Percentiles rank a stretch among this genome's conserved stretches.
Evolutionary conservation across 2,888 invertebrate genomes (phyloP).

Genomic region (Diarsia dahlii): DNA sequence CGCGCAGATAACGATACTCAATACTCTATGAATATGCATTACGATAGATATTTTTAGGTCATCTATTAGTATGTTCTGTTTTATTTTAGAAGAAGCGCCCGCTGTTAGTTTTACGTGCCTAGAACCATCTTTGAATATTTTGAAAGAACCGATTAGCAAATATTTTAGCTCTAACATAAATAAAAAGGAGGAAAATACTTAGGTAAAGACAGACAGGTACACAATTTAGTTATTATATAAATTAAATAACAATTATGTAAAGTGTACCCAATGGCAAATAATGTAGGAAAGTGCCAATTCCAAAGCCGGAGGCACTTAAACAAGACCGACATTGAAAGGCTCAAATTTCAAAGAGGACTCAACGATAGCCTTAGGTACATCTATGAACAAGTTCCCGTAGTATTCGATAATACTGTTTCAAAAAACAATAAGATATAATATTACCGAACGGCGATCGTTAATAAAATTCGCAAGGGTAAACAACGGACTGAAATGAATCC

Average conservation of each 20-base stretch:
- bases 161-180: not conserved
- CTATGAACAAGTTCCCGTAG: slow-evolving; percentile 4
- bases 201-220: not conserved
- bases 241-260: not conserved
- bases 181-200: not conserved
- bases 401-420: slow-evolving; percentile 19
- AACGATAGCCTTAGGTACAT: slow-evolving; percentile 5
- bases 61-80: slow-evolving; percentile 39
- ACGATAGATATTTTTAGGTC: slow-evolving; percentile 55
- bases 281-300: not conserved
- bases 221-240: not conserved
- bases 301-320: not conserved
- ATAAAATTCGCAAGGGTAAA: slow-evolving; percentile 54
- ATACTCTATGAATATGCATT: slow-evolving; percentile 54
- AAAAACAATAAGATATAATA: slow-evolving; percentile 38
- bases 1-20: slow-evolving; percentile 57
- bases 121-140: not conserved
- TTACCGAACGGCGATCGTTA: slow-evolving; percentile 30
- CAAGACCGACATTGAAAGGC: slow-evolving; percentile 1
- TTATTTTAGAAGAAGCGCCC: slow-evolving; percentile 20
- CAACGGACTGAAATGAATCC: slow-evolving; percentile 43
- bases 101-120: not conserved
- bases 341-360: not conserved
- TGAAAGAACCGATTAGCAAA: not conserved
- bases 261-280: not conserved